A percentile compares a stretch with the other conserved stretches of the same genome.
phyloP scores from a whole-genome alignment of 2,797 vertebrate species.

The Chiroxiphia lanceolata region DNA sequence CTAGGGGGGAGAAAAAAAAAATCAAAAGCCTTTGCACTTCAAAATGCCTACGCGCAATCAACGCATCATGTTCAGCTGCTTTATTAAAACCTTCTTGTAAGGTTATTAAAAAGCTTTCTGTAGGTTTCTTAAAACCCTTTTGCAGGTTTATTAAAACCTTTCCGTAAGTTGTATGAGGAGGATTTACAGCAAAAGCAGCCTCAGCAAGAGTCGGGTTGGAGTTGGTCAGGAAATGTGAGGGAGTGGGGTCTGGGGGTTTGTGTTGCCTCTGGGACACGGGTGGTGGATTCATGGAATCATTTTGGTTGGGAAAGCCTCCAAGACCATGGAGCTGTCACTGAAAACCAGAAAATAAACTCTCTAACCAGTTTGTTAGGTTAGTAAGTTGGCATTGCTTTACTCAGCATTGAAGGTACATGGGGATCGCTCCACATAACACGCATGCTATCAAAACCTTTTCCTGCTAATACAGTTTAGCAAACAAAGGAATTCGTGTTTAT shows the following conservation, averaged over 20 bases:
- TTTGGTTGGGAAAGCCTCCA: not conserved
- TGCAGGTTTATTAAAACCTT: not conserved
- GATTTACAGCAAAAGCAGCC: not conserved
- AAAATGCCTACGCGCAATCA: rapidly evolving
- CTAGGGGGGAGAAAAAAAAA: not conserved
- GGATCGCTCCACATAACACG: not conserved
- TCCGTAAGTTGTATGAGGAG: not conserved
- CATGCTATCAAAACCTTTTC: not conserved
- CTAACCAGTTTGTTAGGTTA: not conserved
- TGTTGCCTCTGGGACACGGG: not conserved
- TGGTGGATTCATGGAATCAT: not conserved
- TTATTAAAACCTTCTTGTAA: not conserved
- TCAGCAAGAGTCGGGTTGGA: not conserved
- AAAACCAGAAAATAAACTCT: not conserved
- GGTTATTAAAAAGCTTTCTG: not conserved
- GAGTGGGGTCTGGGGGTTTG: no score
- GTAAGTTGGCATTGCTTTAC: not conserved
- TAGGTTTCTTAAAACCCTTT: not conserved
- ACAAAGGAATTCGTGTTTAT: not conserved
- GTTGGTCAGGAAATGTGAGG: no score
- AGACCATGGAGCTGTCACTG: not conserved
- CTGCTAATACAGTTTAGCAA: not conserved
- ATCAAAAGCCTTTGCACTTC: not conserved
- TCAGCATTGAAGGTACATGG: not conserved
- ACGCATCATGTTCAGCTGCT: no score